Conservation (phyloP, 2,797 vertebrate genomes). For the Chrysocyon brachyurus region DNA sequence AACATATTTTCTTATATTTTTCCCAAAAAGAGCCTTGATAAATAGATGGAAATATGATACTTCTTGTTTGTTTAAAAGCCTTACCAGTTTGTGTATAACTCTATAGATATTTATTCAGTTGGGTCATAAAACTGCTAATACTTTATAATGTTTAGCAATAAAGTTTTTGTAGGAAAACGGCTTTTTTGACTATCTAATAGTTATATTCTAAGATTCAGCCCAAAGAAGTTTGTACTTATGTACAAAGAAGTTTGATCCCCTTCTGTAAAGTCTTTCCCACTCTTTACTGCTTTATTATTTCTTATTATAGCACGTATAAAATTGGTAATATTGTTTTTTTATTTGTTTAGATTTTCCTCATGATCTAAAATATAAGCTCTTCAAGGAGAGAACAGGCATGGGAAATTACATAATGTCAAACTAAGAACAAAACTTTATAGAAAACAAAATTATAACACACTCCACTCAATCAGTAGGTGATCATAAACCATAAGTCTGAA, state of each 20-base stretch:
- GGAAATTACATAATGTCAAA: background rate
- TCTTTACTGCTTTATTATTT: background rate
- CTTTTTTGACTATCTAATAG: background rate
- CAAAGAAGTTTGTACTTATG: background rate
- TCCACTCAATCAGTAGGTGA: background rate
- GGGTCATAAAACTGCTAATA: background rate
- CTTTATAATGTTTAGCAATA: background rate
- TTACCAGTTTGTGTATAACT: background rate
- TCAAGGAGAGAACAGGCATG: background rate
- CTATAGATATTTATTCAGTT: constrained; percentile 10
- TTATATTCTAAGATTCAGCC: background rate
- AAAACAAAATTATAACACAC: background rate
- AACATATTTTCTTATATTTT: background rate
- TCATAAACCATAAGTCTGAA: background rate
- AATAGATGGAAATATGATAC: background rate
- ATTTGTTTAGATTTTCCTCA: background rate
- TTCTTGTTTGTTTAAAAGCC: background rate
- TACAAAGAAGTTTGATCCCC: background rate
- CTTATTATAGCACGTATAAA: background rate
- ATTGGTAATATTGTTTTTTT: background rate
- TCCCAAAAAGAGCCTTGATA: background rate
- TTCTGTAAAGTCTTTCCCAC: background rate
- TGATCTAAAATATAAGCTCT: background rate
- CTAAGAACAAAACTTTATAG: background rate
- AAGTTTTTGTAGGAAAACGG: background rate